Evolutionary conservation across 2,797 vertebrate genomes (phyloP), one percentile per base, ranked within the genome.

Genomic region (Cetoscarus ocellatus): DNA sequence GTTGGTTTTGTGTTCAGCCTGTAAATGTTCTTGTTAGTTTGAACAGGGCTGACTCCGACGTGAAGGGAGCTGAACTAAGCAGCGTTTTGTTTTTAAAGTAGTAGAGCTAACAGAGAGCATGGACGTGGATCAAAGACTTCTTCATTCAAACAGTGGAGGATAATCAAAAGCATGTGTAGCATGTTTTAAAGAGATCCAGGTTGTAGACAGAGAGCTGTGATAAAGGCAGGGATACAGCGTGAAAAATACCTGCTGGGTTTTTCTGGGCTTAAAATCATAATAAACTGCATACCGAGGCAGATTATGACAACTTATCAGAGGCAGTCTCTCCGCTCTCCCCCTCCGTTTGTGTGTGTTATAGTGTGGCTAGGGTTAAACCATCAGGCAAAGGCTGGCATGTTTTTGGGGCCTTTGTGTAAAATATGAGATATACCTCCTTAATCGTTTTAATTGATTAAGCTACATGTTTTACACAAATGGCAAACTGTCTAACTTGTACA

Each of bases 121-220:
- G 38, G 27, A 39, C 75, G 79, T 43, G 81, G 77, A 89, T 92
- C 78, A 87, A 83, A 88, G 73, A 43, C 39, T 3, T 34, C 72
- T 68, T 74, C 17, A 35, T 13, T 77, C 70, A 55, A 56, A 77
- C 73, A 60, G 61, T 77, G 3, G 19, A 72, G 70, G 84, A 86
- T 61, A 88, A 93, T 88, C 61, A 73, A 65, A 83, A 86, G 67
- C 91, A 91, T 53, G 70, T 88, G 90, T 61, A 57, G 51, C 52
- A 3, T 79, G 84, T 85, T 78, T 79, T 77, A 1, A 35, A 64
- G 47, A 60, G 66, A 81, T 69, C 61, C 68, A 62, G 63, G 63
- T 62, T 70, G 60, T 14, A 43, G 62, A 61, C 6, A 1, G 12
- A 34, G 45, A 43, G 61, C 64, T 43, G 51, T 2, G 77, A 65